Conservation (phyloP, 2,113 vertebrate genomes). For the Scopus umbretta region DNA sequence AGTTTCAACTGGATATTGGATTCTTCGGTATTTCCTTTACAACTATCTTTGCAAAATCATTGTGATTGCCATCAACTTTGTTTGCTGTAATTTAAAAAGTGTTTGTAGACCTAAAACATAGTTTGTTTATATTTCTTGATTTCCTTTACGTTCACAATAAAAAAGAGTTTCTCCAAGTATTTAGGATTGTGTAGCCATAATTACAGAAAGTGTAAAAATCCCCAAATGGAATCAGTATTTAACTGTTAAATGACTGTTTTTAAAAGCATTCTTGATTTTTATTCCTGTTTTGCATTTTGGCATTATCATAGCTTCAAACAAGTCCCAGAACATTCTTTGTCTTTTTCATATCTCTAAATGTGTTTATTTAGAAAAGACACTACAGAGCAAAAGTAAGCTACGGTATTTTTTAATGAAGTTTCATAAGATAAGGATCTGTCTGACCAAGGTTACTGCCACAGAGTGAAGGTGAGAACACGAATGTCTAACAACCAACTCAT, state of each 20-base stretch:
- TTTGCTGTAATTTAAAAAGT: not conserved
- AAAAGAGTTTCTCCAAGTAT: not conserved
- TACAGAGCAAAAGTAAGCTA: not conserved
- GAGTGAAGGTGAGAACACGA: not conserved
- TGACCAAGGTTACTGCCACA: not conserved
- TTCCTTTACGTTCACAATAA: not conserved
- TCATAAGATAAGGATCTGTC: not conserved
- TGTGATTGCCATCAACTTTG: not conserved
- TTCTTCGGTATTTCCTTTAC: not conserved
- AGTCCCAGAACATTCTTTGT: not conserved
- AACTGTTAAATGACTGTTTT: not conserved
- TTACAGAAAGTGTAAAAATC: accelerated
- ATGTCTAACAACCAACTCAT: not conserved
- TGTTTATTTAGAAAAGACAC: not conserved
- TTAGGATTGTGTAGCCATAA: not conserved
- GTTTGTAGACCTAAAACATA: accelerated
- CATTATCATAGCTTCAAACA: not conserved
- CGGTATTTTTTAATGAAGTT: not conserved
- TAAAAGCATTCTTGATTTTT: not conserved
- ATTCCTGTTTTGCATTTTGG: not conserved
- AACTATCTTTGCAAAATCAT: not conserved
- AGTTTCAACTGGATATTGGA: not conserved
- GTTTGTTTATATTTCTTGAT: not conserved
- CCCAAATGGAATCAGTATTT: not conserved
- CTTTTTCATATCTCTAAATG: not conserved